Evolutionary conservation across 2,888 invertebrate species (phyloP), one percentile per base, ranked within the genome.

Genomic region (Bibio marci): DNA sequence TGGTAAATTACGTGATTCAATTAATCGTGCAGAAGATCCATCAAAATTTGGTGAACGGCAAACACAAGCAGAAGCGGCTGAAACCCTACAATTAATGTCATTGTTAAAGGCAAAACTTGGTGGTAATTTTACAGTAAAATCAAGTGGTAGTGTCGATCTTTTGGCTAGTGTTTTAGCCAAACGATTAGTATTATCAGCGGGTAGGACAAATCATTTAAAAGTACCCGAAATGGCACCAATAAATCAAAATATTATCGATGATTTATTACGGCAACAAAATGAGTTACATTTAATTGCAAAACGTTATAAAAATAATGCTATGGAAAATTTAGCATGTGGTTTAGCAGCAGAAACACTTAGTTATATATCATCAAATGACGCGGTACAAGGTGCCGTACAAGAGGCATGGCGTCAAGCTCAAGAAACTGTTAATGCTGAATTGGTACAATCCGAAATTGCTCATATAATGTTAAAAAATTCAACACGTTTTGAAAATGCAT

Each of bases 341-440:
- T 59, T 83, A 45, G 78, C 80, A 1, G 61, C 69, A 34, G 81
- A 80, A 57, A 76, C 79, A 5, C 57, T 77, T n/a, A 73, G 71
- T 50, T 64, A 69, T 44, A 65, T 68, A 15, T 54, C 67, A 2
- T 65, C 63, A 4, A 55, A 55, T 43, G 64, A 70, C 52, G 57
- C 64, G 39, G 76, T 75, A 45, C 76, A 78, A 47, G 72, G 72
- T 39, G 68, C 79, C 27, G 73, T 80, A 15, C 72, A 80, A 25
- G 78, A 78, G 50, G 80, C 81, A 5, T 80, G 78, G 73, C 72
- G 74, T 30, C 68, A 76, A 42, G 82, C 85, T 2, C 74, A 79
- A 39, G 79, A 81, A 51, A 73, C 76, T 2, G 74, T 81, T 1
- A 79, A 77, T 49, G 71, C 74, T 2, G 80, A 80, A 55, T 63